phyloP scores from a whole-genome alignment of 2,797 vertebrate species.

The Bufotes viridis region DNA sequence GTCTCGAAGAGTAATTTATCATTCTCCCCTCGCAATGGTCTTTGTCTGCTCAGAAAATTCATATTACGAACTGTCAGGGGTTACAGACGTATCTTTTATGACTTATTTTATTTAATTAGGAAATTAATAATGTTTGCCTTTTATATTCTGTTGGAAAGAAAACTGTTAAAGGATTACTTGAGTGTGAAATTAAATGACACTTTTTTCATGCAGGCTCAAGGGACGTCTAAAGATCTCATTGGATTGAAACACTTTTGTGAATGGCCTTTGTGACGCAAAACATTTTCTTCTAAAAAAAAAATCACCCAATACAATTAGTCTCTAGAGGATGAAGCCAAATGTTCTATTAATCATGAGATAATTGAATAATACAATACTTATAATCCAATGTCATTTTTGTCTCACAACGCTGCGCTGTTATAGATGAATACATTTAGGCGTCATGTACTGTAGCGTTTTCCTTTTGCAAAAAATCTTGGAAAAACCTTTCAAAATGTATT shows the following conservation, averaged over 20 bases:
- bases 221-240: slow-evolving; percentile 62
- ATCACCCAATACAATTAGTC: slow-evolving; percentile 62
- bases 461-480: neutral
- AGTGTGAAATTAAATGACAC: slow-evolving; percentile 78
- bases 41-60: slow-evolving; percentile 66
- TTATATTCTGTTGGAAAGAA: slow-evolving; percentile 72
- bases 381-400: slow-evolving; percentile 2
- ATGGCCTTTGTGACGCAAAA: slow-evolving; percentile 67
- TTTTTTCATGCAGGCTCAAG: slow-evolving; percentile 72
- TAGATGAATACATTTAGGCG: neutral
- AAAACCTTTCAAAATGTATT: neutral
- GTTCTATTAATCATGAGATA: slow-evolving; percentile 65
- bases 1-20: slow-evolving; percentile 66
- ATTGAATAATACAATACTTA: slow-evolving; percentile 64
- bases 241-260: slow-evolving; percentile 67
- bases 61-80: slow-evolving; percentile 67
- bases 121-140: slow-evolving; percentile 71
- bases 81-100: slow-evolving; percentile 68
- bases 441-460: neutral
- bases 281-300: slow-evolving; percentile 62
- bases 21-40: slow-evolving; percentile 68
- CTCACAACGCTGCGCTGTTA: neutral
- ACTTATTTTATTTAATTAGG: slow-evolving; percentile 71
- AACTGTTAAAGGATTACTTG: slow-evolving; percentile 75
- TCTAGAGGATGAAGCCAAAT: neutral